These are phyloP conservation scores for Tachina lurida DNA, from an alignment of 2,888 invertebrate species.

Conservation along the genomic window DNA sequence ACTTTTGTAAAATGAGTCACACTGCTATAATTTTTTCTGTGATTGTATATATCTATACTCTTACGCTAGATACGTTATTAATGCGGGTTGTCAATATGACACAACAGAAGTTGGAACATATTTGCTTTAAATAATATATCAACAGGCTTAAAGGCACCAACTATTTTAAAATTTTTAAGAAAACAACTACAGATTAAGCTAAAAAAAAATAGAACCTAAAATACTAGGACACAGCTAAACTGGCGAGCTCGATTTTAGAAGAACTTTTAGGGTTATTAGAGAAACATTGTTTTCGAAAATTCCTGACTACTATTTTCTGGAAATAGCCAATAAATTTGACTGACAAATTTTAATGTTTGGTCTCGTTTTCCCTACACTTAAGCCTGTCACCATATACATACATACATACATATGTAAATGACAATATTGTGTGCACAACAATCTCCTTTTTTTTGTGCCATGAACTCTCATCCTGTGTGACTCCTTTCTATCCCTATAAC, in stretches of 20 bases:
- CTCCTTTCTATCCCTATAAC: neutral
- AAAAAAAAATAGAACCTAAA: neutral
- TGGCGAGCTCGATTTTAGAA: too few species aligned
- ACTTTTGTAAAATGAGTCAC: neutral
- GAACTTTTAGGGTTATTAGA: too few species aligned
- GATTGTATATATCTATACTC: neutral
- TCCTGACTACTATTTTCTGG: too few species aligned
- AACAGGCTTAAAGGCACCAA: conserved; percentile 12
- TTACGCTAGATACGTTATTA: conserved; percentile 37
- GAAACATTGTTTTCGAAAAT: too few species aligned
- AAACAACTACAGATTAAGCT: neutral
- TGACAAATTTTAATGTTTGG: neutral
- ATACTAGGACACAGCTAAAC: too few species aligned
- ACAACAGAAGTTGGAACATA: conserved; percentile 45
- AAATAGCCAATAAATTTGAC: too few species aligned
- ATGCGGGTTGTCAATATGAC: conserved; percentile 70
- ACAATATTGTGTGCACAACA: conserved; percentile 44
- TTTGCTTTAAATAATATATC: conserved; percentile 45
- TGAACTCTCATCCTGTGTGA: neutral
- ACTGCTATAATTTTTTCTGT: neutral
- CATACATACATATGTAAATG: neutral
- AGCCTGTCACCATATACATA: conserved; percentile 14
- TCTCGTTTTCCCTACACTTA: neutral
- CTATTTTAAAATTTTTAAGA: neutral
- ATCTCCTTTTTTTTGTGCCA: conserved; percentile 14